Evolutionary conservation across 2,797 vertebrate species (phyloP).

Genomic region (Pantherophis vulpinus): DNA sequence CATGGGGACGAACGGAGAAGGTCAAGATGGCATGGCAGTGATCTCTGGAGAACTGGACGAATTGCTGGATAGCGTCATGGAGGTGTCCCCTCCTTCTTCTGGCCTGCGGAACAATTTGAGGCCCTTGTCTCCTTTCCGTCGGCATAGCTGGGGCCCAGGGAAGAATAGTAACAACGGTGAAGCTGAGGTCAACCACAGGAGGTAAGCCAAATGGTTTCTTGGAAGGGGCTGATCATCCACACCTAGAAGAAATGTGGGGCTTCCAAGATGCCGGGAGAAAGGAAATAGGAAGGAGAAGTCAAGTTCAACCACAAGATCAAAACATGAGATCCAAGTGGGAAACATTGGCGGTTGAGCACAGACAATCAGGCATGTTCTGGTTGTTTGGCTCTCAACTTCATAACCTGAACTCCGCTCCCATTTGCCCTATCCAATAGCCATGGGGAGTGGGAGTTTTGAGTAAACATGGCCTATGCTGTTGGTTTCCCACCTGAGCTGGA

Average conservation of each 20-base stretch:
- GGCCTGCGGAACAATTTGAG: constrained; percentile 76
- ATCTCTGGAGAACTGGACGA: constrained; percentile 79
- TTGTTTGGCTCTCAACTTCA: background rate
- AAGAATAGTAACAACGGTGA: constrained; percentile 80
- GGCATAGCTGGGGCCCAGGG: constrained; percentile 96
- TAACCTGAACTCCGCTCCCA: background rate
- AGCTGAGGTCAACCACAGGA: constrained; percentile 89
- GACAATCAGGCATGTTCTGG: background rate
- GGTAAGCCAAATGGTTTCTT: constrained; percentile 70
- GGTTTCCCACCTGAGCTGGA: background rate
- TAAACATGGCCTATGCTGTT: background rate
- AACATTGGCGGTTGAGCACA: background rate
- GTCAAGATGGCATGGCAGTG: constrained; percentile 57
- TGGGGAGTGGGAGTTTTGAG: background rate
- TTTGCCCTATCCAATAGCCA: background rate
- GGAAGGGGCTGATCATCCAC: background rate
- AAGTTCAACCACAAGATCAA: background rate
- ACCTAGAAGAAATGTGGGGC: background rate
- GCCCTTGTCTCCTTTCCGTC: constrained; percentile 87
- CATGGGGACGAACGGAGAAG: constrained; percentile 53
- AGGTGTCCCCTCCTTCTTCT: constrained; percentile 77
- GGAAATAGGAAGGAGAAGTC: too few relatives aligned
- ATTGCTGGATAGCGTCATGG: constrained; percentile 88
- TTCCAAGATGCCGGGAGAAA: background rate
- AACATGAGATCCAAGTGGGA: background rate